These are phyloP conservation scores for Stigmatopora nigra DNA, from an alignment of 2,113 vertebrate species.

Conservation along the genomic window DNA sequence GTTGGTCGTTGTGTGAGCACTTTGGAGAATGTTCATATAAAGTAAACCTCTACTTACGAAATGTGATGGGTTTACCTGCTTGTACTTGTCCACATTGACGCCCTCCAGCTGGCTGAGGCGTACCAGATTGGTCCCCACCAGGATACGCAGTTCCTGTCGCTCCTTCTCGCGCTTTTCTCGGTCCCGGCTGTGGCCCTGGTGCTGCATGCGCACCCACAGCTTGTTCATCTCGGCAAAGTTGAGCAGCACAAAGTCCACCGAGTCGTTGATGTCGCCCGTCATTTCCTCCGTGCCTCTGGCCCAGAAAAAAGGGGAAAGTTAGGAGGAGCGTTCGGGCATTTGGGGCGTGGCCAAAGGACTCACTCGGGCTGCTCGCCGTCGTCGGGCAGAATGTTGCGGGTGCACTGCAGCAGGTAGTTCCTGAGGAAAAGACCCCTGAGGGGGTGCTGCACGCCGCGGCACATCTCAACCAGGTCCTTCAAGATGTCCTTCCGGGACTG, in stretches of 20 bases:
- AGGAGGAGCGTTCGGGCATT: too few species aligned
- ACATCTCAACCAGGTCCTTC: constrained; percentile 99
- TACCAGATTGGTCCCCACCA: constrained; percentile 95
- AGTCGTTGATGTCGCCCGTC: constrained; percentile 94
- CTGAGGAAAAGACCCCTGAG: constrained; percentile 91
- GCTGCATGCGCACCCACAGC: constrained; percentile 97
- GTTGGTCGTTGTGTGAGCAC: too few species aligned
- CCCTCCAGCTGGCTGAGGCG: constrained; percentile 96
- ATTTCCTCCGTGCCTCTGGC: constrained; percentile 81
- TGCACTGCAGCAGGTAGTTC: constrained; percentile 96
- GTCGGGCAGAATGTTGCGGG: constrained; percentile 94
- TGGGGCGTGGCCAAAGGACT: constrained; percentile 30
- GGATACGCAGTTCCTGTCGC: constrained; percentile 89
- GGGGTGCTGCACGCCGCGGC: constrained; percentile 96
- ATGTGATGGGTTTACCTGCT: constrained; percentile 71
- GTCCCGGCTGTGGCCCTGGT: constrained; percentile 95
- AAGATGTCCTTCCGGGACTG: constrained; percentile 97
- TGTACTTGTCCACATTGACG: constrained; percentile 95
- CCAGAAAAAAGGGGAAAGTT: not conserved
- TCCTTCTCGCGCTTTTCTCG: constrained; percentile 93
- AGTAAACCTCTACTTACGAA: too few species aligned
- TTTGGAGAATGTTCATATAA: too few species aligned
- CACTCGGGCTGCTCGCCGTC: constrained; percentile 94
- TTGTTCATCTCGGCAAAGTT: constrained; percentile 99
- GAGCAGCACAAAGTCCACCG: constrained; percentile 93